Percentiles rank a stretch among this genome's conserved stretches.
These are phyloP conservation scores for Phania funesta DNA, from an alignment of 2,888 invertebrate genomes.

Conservation along the genomic window DNA sequence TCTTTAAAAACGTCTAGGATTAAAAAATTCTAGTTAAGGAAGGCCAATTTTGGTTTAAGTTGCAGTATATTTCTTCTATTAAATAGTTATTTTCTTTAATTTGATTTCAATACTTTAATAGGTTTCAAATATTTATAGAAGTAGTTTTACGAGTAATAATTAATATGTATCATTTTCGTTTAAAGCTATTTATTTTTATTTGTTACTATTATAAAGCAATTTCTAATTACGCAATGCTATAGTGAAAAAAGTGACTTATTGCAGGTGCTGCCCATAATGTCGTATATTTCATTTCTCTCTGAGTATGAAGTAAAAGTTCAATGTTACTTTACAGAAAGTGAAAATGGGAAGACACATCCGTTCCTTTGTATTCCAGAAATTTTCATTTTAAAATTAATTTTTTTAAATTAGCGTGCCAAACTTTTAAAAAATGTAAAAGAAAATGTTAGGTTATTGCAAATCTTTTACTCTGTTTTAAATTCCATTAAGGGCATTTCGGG, in stretches of 20 bases:
- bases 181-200: conserved; percentile 20
- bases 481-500: background rate
- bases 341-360: too few species aligned
- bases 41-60: conserved; percentile 62
- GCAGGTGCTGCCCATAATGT: background rate
- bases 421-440: too few species aligned
- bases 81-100: background rate
- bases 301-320: too few species aligned
- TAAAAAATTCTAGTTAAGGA: conserved; percentile 46
- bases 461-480: too few species aligned
- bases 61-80: background rate
- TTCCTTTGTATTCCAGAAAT: too few species aligned
- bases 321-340: too few species aligned
- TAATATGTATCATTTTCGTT: background rate
- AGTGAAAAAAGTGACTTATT: background rate
- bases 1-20: conserved; percentile 3
- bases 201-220: conserved; percentile 6
- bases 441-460: too few species aligned
- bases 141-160: background rate
- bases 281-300: background rate
- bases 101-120: background rate
- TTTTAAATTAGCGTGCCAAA: too few species aligned
- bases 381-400: too few species aligned
- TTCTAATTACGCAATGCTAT: background rate
- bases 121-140: background rate